Conservation (phyloP, 2,113 vertebrate species). For the Toxostoma redivivum region DNA sequence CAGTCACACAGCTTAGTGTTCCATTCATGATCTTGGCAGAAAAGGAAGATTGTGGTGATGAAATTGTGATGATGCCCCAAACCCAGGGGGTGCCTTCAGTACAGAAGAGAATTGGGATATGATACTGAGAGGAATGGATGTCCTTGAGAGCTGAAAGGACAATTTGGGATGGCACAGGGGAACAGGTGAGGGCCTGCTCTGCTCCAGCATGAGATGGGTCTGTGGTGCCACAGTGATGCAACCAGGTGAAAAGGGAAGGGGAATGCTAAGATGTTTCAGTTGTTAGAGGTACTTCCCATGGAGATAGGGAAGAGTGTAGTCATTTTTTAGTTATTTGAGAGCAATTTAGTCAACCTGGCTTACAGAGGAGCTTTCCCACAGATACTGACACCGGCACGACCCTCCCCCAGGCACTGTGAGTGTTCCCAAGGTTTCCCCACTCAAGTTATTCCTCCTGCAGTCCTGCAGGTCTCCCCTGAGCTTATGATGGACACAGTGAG, state of each 20-base stretch:
- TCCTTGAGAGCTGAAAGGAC: not conserved
- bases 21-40: not conserved
- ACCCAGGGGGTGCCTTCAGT: not conserved
- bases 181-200: not conserved
- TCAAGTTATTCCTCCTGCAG: not conserved
- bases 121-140: not conserved
- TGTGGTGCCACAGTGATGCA: not conserved
- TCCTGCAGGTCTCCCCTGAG: not conserved
- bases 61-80: not conserved
- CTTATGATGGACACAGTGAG: not conserved
- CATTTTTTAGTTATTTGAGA: not conserved
- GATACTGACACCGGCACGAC: not conserved
- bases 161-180: not conserved
- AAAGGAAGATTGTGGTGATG: not conserved
- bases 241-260: not conserved
- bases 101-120: not conserved
- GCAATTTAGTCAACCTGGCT: not conserved
- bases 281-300: not conserved
- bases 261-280: accelerated
- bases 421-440: not conserved
- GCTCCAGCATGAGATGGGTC: not conserved
- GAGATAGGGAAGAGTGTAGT: not conserved
- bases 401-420: not conserved
- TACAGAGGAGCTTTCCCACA: not conserved
- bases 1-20: not conserved